Conservation (phyloP, 1,140 invertebrate genomes). For the Calliopsis andreniformis region DNA sequence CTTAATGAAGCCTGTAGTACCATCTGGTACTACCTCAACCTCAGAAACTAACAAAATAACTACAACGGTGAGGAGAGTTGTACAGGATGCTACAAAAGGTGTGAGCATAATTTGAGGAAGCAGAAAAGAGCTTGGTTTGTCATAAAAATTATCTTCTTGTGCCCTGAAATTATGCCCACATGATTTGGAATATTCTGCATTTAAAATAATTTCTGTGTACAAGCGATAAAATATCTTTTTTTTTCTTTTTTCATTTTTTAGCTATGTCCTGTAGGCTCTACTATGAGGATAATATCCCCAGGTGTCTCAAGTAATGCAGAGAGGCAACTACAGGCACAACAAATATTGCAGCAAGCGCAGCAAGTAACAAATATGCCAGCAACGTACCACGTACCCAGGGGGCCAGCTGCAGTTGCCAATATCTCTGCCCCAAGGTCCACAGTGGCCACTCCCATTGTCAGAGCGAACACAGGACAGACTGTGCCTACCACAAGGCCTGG, state of each 20-base stretch:
- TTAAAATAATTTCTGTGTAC: too few relatives aligned
- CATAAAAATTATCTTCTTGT: too few relatives aligned
- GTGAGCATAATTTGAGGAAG: too few relatives aligned
- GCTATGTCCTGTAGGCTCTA: constrained; percentile 77
- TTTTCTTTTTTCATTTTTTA: constrained; percentile 52
- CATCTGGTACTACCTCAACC: constrained; percentile 68
- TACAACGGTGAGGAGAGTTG: constrained; percentile 67
- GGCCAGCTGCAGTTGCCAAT: constrained; percentile 80
- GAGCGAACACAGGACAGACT: constrained; percentile 67
- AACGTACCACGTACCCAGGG: constrained; percentile 79
- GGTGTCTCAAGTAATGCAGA: constrained; percentile 76
- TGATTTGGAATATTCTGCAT: too few relatives aligned
- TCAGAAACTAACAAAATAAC: constrained; percentile 76
- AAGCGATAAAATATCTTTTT: too few relatives aligned
- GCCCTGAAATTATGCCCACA: too few relatives aligned
- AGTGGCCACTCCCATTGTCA: constrained; percentile 79
- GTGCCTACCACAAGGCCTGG: constrained; percentile 60
- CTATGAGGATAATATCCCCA: constrained; percentile 78
- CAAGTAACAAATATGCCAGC: constrained; percentile 77
- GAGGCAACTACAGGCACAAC: constrained; percentile 71
- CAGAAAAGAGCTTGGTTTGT: too few relatives aligned
- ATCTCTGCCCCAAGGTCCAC: constrained; percentile 79
- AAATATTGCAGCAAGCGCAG: constrained; percentile 63
- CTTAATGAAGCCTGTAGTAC: constrained; percentile 74
- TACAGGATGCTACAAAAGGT: neutral